A percentile compares a stretch with the other conserved stretches of the same genome.
These are phyloP conservation scores for Gryllus longicercus DNA, from an alignment of 2,888 invertebrate genomes.

Conservation along the genomic window DNA sequence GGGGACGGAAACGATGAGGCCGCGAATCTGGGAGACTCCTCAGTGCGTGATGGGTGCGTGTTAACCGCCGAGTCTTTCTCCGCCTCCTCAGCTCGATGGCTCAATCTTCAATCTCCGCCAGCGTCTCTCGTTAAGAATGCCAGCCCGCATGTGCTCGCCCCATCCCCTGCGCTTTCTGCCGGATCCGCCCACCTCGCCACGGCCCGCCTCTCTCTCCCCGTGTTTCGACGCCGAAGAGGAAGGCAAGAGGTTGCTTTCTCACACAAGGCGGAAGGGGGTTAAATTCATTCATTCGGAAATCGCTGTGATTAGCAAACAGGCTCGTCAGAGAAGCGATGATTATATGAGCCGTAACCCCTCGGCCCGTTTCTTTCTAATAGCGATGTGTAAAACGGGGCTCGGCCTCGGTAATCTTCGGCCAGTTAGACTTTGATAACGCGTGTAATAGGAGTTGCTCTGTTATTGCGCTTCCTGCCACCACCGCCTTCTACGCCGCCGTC, in stretches of 20 bases:
- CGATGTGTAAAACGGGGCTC: background rate
- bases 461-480: background rate
- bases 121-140: too few species aligned
- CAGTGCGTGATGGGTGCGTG: too few species aligned
- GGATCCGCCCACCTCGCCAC: too few species aligned
- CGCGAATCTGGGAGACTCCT: too few species aligned
- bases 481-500: background rate
- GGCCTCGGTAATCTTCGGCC: background rate
- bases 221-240: background rate
- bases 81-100: too few species aligned
- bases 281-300: background rate
- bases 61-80: too few species aligned
- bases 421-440: background rate
- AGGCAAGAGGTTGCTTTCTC: background rate
- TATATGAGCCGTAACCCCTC: background rate
- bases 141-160: too few species aligned
- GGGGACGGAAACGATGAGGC: too few species aligned
- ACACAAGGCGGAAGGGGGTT: background rate
- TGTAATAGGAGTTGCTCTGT: background rate
- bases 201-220: too few species aligned
- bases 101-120: too few species aligned
- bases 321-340: background rate
- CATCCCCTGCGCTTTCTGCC: too few species aligned
- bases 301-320: background rate
- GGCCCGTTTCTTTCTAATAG: background rate